These are phyloP conservation scores for Mixornis gularis DNA, from an alignment of 2,113 vertebrate genomes.

Conservation along the genomic window DNA sequence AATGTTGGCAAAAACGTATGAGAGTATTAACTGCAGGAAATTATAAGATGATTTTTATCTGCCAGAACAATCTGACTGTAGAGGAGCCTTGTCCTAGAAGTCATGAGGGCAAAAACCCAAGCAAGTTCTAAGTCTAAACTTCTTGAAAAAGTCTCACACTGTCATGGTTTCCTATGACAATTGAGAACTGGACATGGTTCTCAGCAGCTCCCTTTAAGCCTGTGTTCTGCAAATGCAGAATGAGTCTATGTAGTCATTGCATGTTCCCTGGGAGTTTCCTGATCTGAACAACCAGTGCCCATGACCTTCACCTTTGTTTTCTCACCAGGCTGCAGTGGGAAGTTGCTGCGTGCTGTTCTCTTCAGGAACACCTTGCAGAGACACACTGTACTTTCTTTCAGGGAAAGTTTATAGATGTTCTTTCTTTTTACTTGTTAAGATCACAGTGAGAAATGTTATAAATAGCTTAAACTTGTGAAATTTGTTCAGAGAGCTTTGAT, in stretches of 20 bases:
- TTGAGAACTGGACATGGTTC: background rate
- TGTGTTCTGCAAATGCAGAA: background rate
- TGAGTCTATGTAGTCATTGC: background rate
- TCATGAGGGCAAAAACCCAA: background rate
- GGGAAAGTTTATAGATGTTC: background rate
- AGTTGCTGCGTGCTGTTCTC: background rate
- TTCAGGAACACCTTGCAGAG: background rate
- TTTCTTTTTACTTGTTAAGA: background rate
- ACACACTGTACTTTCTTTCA: background rate
- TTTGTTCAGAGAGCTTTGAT: background rate
- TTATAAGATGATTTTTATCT: background rate
- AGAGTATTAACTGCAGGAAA: background rate
- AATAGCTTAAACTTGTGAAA: constrained; percentile 1
- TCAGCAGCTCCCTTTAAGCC: background rate
- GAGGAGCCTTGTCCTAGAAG: background rate
- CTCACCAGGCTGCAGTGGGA: background rate
- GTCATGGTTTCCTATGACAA: background rate
- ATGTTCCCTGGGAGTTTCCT: background rate
- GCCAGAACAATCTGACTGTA: background rate
- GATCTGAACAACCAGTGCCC: background rate
- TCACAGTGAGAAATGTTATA: background rate
- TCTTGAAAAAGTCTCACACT: background rate
- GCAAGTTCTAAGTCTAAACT: background rate
- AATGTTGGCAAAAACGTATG: background rate
- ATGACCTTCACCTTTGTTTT: background rate